These are phyloP conservation scores for Macroramphosus scolopax DNA, from an alignment of 2,797 vertebrate genomes.

Conservation along the genomic window DNA sequence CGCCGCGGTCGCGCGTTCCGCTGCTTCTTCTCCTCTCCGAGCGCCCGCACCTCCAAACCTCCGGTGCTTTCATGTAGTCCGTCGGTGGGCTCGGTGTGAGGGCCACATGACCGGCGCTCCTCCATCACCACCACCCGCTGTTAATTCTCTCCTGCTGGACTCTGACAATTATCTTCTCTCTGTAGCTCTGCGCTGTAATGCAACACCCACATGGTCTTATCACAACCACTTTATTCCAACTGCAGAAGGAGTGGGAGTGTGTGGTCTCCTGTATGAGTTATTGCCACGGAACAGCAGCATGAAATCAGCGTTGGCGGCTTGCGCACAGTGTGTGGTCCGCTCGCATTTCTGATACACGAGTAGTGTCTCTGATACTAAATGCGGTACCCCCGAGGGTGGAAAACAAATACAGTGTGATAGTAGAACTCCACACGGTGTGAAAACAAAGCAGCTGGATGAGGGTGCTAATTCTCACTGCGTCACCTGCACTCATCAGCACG, in stretches of 20 bases:
- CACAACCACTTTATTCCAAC: slow-evolving; percentile 63
- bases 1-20: slow-evolving; percentile 3
- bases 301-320: slow-evolving; percentile 66
- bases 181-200: slow-evolving; percentile 44
- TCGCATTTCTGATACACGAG: slow-evolving; percentile 49
- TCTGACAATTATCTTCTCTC: slow-evolving; percentile 47
- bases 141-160: slow-evolving; percentile 45
- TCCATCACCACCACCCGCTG: slow-evolving; percentile 46
- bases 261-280: slow-evolving; percentile 65
- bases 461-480: slow-evolving; percentile 14
- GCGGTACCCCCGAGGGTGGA: slow-evolving; percentile 46
- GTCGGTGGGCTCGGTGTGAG: slow-evolving; percentile 13
- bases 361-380: slow-evolving; percentile 68
- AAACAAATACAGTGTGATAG: slow-evolving; percentile 53
- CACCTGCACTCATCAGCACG: slow-evolving; percentile 12
- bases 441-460: slow-evolving; percentile 12
- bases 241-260: slow-evolving; percentile 61
- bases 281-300: slow-evolving; percentile 65
- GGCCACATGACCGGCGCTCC: slow-evolving; percentile 31
- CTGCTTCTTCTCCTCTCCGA: not conserved
- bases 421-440: slow-evolving; percentile 33
- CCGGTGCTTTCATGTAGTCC: slow-evolving; percentile 21
- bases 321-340: slow-evolving; percentile 63
- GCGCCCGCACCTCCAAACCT: not conserved
- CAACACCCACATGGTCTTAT: slow-evolving; percentile 66